Conservation (phyloP, 2,113 vertebrate genomes). For the Pandion haliaetus region DNA sequence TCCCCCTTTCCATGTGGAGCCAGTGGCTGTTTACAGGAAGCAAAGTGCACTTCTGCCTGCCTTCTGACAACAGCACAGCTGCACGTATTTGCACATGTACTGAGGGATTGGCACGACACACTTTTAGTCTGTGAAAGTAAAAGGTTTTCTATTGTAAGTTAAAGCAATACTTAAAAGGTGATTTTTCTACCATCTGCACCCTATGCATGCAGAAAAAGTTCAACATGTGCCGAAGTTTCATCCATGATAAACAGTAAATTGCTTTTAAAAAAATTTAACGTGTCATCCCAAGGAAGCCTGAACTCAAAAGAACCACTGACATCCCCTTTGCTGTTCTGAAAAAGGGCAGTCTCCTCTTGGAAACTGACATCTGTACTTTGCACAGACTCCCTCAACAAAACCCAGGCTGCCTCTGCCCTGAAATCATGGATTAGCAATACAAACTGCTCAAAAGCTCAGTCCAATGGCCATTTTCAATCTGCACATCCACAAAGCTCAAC, state of each 20-base stretch:
- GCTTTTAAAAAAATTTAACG: neutral
- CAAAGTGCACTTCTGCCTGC: neutral
- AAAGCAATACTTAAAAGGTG: neutral
- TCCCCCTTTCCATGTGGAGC: neutral
- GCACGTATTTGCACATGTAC: accelerated
- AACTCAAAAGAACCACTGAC: neutral
- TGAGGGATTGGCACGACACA: neutral
- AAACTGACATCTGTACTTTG: neutral
- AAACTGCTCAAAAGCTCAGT: neutral
- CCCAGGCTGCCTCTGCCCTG: neutral
- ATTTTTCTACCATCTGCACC: neutral
- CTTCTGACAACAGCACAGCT: neutral
- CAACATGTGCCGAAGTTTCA: neutral
- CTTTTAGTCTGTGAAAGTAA: neutral
- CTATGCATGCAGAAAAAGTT: neutral
- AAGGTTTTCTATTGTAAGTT: neutral
- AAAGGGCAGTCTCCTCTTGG: neutral
- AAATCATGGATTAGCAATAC: neutral
- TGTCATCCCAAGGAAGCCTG: neutral
- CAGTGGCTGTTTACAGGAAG: neutral
- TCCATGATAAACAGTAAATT: neutral
- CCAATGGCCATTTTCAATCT: neutral
- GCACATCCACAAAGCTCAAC: neutral
- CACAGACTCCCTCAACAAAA: neutral
- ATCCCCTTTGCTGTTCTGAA: neutral